Evolutionary conservation across 2,797 vertebrate genomes (phyloP).

Genomic region (Sebastes oblongus): DNA sequence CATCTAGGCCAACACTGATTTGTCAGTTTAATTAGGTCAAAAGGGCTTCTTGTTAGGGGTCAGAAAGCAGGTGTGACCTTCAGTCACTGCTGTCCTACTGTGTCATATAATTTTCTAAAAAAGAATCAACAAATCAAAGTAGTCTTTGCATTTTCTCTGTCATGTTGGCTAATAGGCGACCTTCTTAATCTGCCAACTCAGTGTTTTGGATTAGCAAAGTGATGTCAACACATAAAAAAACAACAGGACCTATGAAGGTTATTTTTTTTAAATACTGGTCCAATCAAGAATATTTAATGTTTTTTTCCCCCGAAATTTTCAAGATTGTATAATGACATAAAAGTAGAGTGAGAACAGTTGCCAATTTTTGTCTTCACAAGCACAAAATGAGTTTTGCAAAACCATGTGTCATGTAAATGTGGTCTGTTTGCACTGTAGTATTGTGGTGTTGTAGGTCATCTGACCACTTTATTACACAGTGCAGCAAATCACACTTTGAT

Average conservation of each 20-base stretch:
- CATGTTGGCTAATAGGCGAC: neutral
- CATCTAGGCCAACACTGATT: neutral
- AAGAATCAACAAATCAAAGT: neutral
- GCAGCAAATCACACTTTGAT: neutral
- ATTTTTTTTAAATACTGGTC: neutral
- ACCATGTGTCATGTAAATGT: neutral
- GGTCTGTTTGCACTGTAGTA: neutral
- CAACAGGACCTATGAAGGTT: neutral
- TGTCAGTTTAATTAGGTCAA: constrained; percentile 8
- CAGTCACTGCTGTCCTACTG: neutral
- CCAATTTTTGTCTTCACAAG: neutral
- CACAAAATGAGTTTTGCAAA: neutral
- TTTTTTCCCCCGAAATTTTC: neutral
- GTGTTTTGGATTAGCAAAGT: neutral
- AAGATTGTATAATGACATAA: neutral
- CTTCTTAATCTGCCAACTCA: neutral
- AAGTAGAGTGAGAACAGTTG: neutral
- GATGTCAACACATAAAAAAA: neutral
- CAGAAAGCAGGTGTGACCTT: constrained; percentile 2
- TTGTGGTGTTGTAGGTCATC: neutral
- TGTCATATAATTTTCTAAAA: neutral
- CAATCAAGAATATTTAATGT: neutral
- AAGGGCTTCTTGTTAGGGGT: neutral
- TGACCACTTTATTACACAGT: neutral
- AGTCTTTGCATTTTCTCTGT: neutral